Evolutionary conservation across 2,113 vertebrate species (phyloP).

Genomic region (Macroglossus sobrinus): DNA sequence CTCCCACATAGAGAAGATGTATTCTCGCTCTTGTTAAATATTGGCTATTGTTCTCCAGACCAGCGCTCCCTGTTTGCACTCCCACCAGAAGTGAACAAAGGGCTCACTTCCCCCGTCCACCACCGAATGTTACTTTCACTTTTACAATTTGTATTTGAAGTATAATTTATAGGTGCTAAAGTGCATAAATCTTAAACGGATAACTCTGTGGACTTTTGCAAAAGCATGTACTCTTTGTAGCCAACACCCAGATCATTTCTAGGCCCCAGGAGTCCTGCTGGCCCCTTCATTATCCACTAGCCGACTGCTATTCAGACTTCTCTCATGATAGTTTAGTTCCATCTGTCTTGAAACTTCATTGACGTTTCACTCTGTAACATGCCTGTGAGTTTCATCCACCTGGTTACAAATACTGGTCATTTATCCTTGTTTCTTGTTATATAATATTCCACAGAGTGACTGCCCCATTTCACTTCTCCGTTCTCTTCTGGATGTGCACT

Average conservation of each 20-base stretch:
- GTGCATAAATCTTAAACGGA: not conserved
- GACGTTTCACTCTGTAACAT: not conserved
- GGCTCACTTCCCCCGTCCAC: not conserved
- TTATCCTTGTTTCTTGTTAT: not conserved
- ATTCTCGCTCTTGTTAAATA: slow-evolving; percentile 6
- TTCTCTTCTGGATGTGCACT: not conserved
- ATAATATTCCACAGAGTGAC: not conserved
- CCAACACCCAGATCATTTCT: not conserved
- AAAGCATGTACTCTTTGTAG: not conserved
- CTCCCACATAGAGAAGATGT: not conserved
- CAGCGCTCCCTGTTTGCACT: rapidly evolving
- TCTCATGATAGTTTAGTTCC: not conserved
- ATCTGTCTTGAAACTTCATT: not conserved
- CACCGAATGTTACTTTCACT: not conserved
- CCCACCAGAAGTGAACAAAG: not conserved
- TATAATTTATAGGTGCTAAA: not conserved
- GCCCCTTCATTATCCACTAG: not conserved
- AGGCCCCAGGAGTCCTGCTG: not conserved
- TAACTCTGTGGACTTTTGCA: not conserved
- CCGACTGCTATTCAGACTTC: rapidly evolving
- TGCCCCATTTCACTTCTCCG: not conserved
- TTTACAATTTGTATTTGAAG: not conserved
- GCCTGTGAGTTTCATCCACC: not conserved
- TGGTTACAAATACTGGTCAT: not conserved
- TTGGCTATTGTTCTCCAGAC: not conserved